phyloP scores from a whole-genome alignment of 2,113 vertebrate genomes.

The Marcusenius ussheri region DNA sequence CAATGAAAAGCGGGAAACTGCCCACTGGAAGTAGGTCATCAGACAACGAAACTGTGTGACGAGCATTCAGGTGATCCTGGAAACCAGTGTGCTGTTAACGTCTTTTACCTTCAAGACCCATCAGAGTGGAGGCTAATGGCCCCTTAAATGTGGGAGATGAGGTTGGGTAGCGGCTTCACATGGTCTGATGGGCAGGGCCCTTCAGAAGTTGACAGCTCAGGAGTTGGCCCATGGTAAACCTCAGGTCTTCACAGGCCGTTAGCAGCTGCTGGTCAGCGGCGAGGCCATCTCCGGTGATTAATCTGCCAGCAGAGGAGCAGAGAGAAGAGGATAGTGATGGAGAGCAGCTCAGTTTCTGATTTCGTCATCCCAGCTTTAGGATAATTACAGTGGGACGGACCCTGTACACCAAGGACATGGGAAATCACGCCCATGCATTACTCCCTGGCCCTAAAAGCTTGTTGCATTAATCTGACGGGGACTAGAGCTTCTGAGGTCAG shows the following conservation, averaged over 20 bases:
- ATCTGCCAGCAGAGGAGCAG: neutral
- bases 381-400: slow-evolving; percentile 9
- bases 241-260: neutral
- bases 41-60: neutral
- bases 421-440: neutral
- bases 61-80: neutral
- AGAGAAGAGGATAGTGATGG: neutral
- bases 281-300: neutral
- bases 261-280: neutral
- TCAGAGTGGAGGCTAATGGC: neutral
- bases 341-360: neutral
- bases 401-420: neutral
- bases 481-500: neutral
- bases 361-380: neutral
- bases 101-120: neutral
- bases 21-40: neutral
- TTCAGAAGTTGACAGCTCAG: neutral
- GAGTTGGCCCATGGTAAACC: neutral
- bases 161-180: neutral
- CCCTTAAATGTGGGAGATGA: neutral
- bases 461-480: neutral
- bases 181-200: neutral
- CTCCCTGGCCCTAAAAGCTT: neutral
- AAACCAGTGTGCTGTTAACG: neutral
- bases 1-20: neutral